A percentile compares a stretch with the other conserved stretches of the same genome.
Evolutionary conservation across 2,113 vertebrate species (phyloP).

Genomic region (Cynoglossus semilaevis): DNA sequence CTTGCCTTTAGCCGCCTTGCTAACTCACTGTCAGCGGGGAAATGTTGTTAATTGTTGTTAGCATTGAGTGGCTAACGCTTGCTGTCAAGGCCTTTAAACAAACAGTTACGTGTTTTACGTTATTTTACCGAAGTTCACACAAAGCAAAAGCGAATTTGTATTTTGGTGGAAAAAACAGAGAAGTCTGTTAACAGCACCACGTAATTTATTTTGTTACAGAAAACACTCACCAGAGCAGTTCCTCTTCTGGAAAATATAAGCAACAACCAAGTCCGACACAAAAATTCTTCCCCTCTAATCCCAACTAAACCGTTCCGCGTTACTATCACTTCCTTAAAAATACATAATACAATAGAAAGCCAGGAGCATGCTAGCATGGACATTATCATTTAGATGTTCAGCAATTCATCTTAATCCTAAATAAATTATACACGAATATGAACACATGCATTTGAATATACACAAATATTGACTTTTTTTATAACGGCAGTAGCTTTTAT

Average conservation of each 20-base stretch:
- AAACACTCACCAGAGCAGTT: conserved; percentile 59
- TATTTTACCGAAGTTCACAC: neutral
- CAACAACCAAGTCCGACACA: conserved; percentile 44
- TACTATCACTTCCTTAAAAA: neutral
- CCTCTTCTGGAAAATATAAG: conserved; percentile 33
- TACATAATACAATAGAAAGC: no score
- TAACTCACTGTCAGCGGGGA: conserved; percentile 20
- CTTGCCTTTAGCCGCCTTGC: conserved; percentile 29
- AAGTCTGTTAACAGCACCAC: fast-evolving
- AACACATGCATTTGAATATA: no score
- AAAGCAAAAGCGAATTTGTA: fast-evolving
- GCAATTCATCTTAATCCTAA: no score
- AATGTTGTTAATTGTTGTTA: conserved; percentile 39
- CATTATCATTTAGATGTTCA: no score
- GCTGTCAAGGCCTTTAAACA: conserved; percentile 32
- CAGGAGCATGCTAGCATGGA: no score
- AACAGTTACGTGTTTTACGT: neutral
- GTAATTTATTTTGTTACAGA: neutral
- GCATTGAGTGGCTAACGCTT: conserved; percentile 46
- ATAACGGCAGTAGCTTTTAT: no score
- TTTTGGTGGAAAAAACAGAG: no score
- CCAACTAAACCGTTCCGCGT: conserved; percentile 42
- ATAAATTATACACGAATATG: no score
- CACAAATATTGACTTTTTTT: no score
- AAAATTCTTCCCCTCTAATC: conserved; percentile 44